phyloP scores from a whole-genome alignment of 1,140 invertebrate species.

The Coenobita brevimanus region DNA sequence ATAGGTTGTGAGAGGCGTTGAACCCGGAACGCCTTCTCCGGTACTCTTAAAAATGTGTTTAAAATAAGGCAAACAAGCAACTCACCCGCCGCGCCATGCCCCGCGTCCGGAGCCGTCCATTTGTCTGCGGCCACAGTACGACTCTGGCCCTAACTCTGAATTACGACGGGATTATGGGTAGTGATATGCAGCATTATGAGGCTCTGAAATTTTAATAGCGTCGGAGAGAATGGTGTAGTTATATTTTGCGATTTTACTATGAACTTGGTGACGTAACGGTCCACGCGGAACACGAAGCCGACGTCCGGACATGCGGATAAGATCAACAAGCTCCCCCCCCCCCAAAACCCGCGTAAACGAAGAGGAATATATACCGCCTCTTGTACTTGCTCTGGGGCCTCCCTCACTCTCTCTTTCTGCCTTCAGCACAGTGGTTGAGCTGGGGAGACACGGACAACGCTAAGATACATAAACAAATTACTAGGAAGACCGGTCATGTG shows the following conservation, averaged over 20 bases:
- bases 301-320: neutral
- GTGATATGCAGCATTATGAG: conserved; percentile 20
- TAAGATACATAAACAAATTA: too few relatives aligned
- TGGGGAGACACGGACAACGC: too few relatives aligned
- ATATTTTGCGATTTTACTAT: neutral
- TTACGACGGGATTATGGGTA: conserved; percentile 29
- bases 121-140: conserved; percentile 11
- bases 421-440: too few relatives aligned
- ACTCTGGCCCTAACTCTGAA: neutral
- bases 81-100: neutral
- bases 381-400: too few relatives aligned
- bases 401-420: too few relatives aligned
- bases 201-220: neutral
- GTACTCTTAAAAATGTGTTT: neutral
- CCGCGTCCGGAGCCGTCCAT: neutral
- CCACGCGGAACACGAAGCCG: neutral
- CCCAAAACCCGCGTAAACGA: conserved; percentile 3
- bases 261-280: neutral
- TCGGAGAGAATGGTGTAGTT: neutral
- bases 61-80: conserved; percentile 13
- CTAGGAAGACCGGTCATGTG: too few relatives aligned
- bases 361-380: neutral
- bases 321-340: neutral
- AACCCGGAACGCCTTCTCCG: neutral
- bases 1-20: neutral